Conservation (phyloP, 2,888 invertebrate genomes). For the Drosophila cognata region DNA sequence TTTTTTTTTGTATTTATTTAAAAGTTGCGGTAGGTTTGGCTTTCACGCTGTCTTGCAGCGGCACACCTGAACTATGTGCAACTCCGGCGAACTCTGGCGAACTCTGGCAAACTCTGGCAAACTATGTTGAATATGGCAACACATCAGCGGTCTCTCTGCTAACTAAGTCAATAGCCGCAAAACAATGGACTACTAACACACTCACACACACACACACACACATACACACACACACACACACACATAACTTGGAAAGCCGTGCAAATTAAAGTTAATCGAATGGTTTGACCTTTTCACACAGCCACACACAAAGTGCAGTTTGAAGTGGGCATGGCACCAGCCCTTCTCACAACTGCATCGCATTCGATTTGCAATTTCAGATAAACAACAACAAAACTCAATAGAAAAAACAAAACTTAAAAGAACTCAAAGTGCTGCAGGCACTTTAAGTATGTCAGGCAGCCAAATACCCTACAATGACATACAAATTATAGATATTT, state of each 20-base stretch:
- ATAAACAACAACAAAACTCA: slow-evolving; percentile 45
- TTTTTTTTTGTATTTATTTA: background rate
- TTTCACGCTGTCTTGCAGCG: slow-evolving; percentile 68
- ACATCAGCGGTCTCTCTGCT: slow-evolving; percentile 47
- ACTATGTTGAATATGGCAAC: slow-evolving; percentile 37
- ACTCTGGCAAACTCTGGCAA: slow-evolving; percentile 29
- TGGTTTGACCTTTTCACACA: slow-evolving; percentile 78
- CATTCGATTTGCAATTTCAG: slow-evolving; percentile 77
- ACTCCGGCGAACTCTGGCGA: slow-evolving; percentile 12
- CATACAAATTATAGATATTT: background rate
- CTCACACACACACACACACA: background rate
- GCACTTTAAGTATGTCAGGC: background rate
- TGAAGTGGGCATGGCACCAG: slow-evolving; percentile 50
- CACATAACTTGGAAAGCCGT: slow-evolving; percentile 35
- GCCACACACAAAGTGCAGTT: slow-evolving; percentile 52
- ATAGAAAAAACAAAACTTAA: slow-evolving; percentile 10
- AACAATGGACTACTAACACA: slow-evolving; percentile 62
- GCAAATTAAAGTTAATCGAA: slow-evolving; percentile 81
- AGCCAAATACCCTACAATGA: slow-evolving; percentile 17
- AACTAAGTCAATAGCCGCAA: slow-evolving; percentile 68
- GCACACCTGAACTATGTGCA: slow-evolving; percentile 71
- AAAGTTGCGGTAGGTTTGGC: slow-evolving; percentile 68
- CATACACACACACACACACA: slow-evolving; percentile 27
- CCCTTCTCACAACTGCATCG: slow-evolving; percentile 64
- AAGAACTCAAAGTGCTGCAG: slow-evolving; percentile 10